Conservation (phyloP, 2,113 vertebrate genomes). For the Colius striatus region DNA sequence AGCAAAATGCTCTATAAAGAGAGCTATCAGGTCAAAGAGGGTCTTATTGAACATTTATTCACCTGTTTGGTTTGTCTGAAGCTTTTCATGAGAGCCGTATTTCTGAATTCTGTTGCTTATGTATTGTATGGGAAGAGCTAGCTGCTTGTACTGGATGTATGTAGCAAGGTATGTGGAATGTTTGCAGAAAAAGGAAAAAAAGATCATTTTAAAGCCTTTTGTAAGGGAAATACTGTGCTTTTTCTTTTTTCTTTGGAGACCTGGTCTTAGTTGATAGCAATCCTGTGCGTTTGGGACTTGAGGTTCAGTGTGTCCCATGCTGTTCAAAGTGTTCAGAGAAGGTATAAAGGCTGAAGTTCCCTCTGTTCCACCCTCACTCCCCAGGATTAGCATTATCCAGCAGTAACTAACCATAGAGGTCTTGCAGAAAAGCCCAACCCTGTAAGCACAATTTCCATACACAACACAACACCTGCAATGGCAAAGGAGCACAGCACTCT, state of each 20-base stretch:
- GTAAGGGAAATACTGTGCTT: background rate
- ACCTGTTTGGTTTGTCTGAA: background rate
- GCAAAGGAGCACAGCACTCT: background rate
- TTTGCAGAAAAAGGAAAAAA: background rate
- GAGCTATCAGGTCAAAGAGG: background rate
- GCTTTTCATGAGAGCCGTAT: background rate
- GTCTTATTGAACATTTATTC: slow-evolving; percentile 8
- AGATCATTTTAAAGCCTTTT: background rate
- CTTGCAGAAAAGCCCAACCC: background rate
- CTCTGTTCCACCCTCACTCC: background rate
- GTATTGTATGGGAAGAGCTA: background rate
- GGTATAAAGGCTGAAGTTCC: background rate
- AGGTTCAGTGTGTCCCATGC: background rate
- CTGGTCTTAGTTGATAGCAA: background rate
- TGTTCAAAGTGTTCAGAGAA: background rate
- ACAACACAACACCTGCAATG: background rate
- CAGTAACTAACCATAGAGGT: background rate
- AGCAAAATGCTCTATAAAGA: slow-evolving; percentile 18
- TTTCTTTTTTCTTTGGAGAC: background rate
- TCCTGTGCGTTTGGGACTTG: background rate
- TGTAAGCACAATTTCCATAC: background rate
- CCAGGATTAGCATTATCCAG: background rate
- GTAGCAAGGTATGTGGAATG: accelerated
- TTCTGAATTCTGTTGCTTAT: background rate
- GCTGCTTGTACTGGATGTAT: background rate